Percentiles rank a stretch among this genome's conserved stretches.
Conservation (phyloP, 2,888 invertebrate genomes). For the Heliconius ethilla region DNA sequence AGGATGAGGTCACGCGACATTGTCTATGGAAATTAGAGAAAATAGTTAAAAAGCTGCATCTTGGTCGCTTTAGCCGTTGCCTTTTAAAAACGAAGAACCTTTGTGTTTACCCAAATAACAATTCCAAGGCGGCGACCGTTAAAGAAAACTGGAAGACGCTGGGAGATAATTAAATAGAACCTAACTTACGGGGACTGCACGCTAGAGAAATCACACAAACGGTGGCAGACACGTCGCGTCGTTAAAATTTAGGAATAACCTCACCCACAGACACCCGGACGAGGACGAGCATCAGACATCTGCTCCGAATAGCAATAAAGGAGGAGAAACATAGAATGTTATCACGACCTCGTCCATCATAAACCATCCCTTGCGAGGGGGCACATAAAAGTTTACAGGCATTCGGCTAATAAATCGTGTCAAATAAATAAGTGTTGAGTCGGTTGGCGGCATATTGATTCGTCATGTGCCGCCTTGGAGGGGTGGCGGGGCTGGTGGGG, state of each 20-base stretch:
- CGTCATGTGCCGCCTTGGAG: constrained; percentile 80
- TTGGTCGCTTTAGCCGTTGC: constrained; percentile 1
- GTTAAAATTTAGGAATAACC: constrained; percentile 53
- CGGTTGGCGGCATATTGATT: constrained; percentile 82
- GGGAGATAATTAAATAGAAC: constrained; percentile 27
- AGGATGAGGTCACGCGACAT: constrained; percentile 34
- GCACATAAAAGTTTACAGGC: constrained; percentile 80
- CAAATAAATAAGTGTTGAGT: constrained; percentile 83
- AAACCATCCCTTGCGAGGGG: constrained; percentile 70
- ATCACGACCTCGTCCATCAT: constrained; percentile 76
- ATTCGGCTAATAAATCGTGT: constrained; percentile 82
- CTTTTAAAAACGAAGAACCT: constrained; percentile 8
- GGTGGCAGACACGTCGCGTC: constrained; percentile 45
- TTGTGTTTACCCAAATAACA: constrained; percentile 13
- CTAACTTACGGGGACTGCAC: constrained; percentile 27
- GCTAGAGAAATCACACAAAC: constrained; percentile 36
- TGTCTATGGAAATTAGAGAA: constrained; percentile 29
- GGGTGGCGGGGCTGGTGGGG: constrained; percentile 43
- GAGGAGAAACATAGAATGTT: constrained; percentile 74
- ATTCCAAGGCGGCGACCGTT: constrained; percentile 1
- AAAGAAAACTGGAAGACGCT: constrained; percentile 16
- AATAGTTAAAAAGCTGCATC: constrained; percentile 23
- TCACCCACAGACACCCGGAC: constrained; percentile 50
- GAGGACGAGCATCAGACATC: constrained; percentile 58
- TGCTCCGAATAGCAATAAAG: constrained; percentile 73